Evolutionary conservation across 2,797 vertebrate species (phyloP), one percentile per base, ranked within the genome.

Genomic region (Myotis myotis): DNA sequence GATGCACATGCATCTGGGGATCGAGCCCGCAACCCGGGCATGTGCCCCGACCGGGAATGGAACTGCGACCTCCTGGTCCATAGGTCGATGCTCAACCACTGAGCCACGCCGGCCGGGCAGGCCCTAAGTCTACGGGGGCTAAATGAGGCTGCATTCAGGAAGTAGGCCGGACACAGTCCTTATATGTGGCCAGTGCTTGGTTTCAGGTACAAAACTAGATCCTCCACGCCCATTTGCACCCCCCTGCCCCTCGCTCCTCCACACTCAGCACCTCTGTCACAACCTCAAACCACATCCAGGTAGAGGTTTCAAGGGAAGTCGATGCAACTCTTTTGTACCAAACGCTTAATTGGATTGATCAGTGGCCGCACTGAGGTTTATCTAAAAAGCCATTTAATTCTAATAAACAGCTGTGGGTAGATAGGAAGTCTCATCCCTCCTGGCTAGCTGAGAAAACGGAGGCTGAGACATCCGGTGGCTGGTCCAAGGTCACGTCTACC

Each of bases 381-480:
- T 11, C 11, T 84, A 6, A 75, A 78, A 72, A 80, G 38, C 53
- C 72, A 49, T 57, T 64, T 80, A 49, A 79, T 80, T 95, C 44
- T 89, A 55, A 66, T 8, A 81, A 71, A 60, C 25, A n/a, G 47
- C 53, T 22, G 0, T 41, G 33, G 85, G 30, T 25, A 60, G 28
- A 30, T 13, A 66, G 66, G 4, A 15, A 41, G 55, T 13, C 44
- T 10, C 57, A 5, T 66, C 41, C 30, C 28, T 47, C 1, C 28
- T 38, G 53, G 33, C 60, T 6, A 41, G 30, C 36, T 6, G 68
- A 72, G 75, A 74, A 89, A 49, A 57, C 57, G 12, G 13, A 75
- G 49, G 49, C 41, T 62, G 66, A 36, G 71, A 38, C 28, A 8
- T 12, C 9, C 2, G 2, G 6, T 33, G 47, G 23, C 55, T 53